phyloP scores from a whole-genome alignment of 2,888 invertebrate species.

The Spisula subtruncata region DNA sequence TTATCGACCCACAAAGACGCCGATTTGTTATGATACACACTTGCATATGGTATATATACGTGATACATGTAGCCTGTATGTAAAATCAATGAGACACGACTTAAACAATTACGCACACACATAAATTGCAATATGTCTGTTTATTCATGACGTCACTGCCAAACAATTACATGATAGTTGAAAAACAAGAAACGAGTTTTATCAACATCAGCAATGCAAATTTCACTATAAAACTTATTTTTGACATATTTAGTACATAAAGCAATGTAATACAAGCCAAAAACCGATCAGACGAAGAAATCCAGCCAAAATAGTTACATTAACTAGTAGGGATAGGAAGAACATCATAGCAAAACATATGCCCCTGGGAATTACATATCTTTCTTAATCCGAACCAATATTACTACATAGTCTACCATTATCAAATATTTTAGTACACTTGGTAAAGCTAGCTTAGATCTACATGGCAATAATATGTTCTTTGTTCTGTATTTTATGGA shows the following conservation, averaged over 20 bases:
- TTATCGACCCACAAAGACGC: too few relatives aligned
- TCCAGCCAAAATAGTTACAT: not conserved
- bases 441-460: not conserved
- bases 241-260: not conserved
- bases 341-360: constrained; percentile 6
- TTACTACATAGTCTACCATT: constrained; percentile 9
- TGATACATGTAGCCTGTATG: too few relatives aligned
- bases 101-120: not conserved
- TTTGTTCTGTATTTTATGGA: too few relatives aligned
- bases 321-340: not conserved
- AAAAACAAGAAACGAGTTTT: not conserved
- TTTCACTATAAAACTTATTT: not conserved
- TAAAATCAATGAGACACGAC: too few relatives aligned
- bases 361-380: not conserved
- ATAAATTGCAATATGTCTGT: not conserved
- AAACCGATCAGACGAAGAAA: not conserved
- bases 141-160: too few relatives aligned
- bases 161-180: not conserved
- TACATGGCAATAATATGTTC: too few relatives aligned
- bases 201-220: not conserved
- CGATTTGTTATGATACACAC: too few relatives aligned
- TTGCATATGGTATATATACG: too few relatives aligned
- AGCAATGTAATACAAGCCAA: not conserved
- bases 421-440: not conserved
- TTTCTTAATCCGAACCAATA: not conserved